Evolutionary conservation across 2,113 vertebrate genomes (phyloP).

Genomic region (Alouatta palliata): DNA sequence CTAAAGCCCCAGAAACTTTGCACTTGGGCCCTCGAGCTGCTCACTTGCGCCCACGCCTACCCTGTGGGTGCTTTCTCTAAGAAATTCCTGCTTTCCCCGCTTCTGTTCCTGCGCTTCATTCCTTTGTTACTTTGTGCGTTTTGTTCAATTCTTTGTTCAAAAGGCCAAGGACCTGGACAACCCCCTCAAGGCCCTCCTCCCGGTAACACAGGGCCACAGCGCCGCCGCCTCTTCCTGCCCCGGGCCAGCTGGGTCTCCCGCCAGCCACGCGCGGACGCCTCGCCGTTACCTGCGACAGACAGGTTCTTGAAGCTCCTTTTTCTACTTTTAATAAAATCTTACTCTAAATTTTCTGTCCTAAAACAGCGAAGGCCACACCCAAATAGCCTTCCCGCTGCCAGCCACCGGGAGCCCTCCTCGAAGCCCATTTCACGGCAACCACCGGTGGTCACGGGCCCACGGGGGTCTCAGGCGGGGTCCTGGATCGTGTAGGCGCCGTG

Average conservation of each 20-base stretch:
- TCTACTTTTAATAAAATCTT: not conserved
- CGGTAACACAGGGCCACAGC: not conserved
- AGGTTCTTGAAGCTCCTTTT: too few relatives aligned
- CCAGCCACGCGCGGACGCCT: not conserved
- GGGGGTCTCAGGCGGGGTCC: not conserved
- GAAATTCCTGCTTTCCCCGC: too few relatives aligned
- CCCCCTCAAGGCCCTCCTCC: too few relatives aligned
- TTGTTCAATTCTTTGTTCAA: too few relatives aligned
- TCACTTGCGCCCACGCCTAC: too few relatives aligned
- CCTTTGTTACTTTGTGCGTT: too few relatives aligned
- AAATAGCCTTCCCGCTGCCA: not conserved
- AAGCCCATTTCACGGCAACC: not conserved
- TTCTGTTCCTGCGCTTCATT: too few relatives aligned
- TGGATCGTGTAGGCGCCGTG: accelerated
- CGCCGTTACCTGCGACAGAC: not conserved
- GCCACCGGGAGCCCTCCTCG: not conserved
- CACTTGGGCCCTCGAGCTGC: too few relatives aligned
- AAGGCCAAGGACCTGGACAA: too few relatives aligned
- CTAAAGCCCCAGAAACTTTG: too few relatives aligned
- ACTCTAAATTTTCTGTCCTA: not conserved
- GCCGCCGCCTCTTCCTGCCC: not conserved
- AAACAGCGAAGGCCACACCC: not conserved
- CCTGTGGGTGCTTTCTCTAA: too few relatives aligned
- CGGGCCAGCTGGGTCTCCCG: not conserved
- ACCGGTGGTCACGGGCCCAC: not conserved